These are phyloP conservation scores for Pachymerium ferrugineum DNA, from an alignment of 2,888 invertebrate species.

Conservation along the genomic window DNA sequence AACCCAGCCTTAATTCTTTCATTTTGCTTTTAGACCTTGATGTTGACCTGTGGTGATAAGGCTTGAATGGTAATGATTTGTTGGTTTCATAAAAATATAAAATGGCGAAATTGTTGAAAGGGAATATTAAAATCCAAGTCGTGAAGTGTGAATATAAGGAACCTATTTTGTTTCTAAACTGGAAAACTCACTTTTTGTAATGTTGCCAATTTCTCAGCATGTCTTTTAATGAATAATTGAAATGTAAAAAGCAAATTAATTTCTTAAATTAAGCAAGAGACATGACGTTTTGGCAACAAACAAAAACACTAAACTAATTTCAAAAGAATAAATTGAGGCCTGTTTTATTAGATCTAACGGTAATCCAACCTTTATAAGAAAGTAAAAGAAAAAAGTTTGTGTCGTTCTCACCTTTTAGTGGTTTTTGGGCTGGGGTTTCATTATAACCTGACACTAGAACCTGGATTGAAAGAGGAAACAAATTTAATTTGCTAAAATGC, in stretches of 20 bases:
- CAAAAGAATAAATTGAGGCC: not conserved
- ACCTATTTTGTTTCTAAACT: too few relatives aligned
- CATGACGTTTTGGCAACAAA: slow-evolving; percentile 2
- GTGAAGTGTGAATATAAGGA: too few relatives aligned
- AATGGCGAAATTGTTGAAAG: too few relatives aligned
- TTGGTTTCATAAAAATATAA: too few relatives aligned
- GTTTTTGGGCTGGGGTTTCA: not conserved
- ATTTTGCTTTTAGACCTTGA: too few relatives aligned
- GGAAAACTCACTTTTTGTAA: not conserved
- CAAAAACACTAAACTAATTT: not conserved
- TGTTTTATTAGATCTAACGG: too few relatives aligned
- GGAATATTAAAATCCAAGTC: too few relatives aligned
- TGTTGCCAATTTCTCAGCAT: not conserved
- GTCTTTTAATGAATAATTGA: not conserved
- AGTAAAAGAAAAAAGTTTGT: not conserved
- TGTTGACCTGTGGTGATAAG: too few relatives aligned
- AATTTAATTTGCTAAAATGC: slow-evolving; percentile 8
- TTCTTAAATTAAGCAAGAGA: not conserved
- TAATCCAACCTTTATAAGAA: too few relatives aligned
- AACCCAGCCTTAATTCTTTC: too few relatives aligned
- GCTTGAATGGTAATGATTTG: too few relatives aligned
- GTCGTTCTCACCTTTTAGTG: slow-evolving; percentile 5
- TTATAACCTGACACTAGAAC: not conserved
- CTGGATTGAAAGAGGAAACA: not conserved
- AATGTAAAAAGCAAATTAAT: not conserved